phyloP scores from a whole-genome alignment of 2,113 vertebrate genomes.

The Thamnophis sirtalis region DNA sequence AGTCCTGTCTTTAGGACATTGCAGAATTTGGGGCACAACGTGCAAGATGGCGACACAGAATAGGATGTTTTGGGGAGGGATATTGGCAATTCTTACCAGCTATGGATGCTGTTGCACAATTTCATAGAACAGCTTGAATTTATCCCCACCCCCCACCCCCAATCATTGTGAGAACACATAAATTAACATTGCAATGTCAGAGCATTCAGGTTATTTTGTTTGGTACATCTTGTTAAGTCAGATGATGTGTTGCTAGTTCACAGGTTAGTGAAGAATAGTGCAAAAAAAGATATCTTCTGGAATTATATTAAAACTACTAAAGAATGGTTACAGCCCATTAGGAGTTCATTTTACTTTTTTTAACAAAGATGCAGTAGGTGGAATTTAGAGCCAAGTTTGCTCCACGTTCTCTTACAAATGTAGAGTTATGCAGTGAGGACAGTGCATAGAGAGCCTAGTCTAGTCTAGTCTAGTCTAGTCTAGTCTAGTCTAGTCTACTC shows the following conservation, averaged over 20 bases:
- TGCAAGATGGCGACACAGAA: no score
- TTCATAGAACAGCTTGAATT: background rate
- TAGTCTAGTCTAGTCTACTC: no score
- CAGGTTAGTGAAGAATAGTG: background rate
- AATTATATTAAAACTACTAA: background rate
- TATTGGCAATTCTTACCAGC: background rate
- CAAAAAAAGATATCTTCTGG: background rate
- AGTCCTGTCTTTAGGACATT: background rate
- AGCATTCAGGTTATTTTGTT: background rate
- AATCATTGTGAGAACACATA: background rate
- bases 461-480: no score
- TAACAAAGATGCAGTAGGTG: background rate
- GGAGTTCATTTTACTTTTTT: background rate
- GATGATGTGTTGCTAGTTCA: background rate
- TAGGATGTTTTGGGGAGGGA: background rate
- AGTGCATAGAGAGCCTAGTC: no score
- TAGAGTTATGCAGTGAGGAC: background rate
- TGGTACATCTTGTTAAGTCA: background rate
- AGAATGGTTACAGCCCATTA: background rate
- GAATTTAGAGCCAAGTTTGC: background rate
- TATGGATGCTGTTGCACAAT: background rate
- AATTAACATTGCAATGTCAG: background rate
- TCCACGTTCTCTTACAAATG: background rate
- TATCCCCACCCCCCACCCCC: background rate
- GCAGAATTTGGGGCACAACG: background rate